Base-by-base conservation (phyloP, 2,797 vertebrate species). In the Astyanax mexicanus region DNA sequence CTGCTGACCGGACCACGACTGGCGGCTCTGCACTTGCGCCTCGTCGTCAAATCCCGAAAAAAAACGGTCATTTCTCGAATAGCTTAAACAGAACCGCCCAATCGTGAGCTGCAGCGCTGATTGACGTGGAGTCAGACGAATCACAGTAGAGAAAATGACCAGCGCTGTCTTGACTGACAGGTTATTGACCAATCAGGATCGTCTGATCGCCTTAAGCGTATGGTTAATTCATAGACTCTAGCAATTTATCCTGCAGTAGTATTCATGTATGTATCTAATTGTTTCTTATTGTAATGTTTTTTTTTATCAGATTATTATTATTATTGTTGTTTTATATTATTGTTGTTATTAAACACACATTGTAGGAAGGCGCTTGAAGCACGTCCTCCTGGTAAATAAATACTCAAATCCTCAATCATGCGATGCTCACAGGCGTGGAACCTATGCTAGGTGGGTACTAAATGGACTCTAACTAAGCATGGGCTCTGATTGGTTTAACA, bases 41-140 rank as follows among this genome's bases (percentile, higher is more conserved):
- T 90, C 88, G 91, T 90, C 88, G 91, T 91, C 90, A 93, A 89
- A 90, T 87, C 89, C 93, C 82, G 84, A 89, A 90, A 93, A 91
- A 88, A 93, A 32, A 32, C 92, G 90, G 89, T 91, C 91, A 90
- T 91, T 86, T 81, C 19, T 12, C 37, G 84, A 77, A 83, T 89
- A 87, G 86, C 86, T 88, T 86, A 79, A 27, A 60, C 81, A 69
- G 84, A 84, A 10, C 86, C 89, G 81, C 89, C 93, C 85, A 86
- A 10, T 9, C 47, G 10, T 1, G 27, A 67, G 15, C 68, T 38
- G 29, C 40, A 25, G 19, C 21, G 6, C 15, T 87, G 89, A 92
- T 85, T 79, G 81, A 78, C 0, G n/a, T 4, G 5, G 4, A 0
- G 6, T 9, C 32, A 38, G 55, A 17, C 90, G 92, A 93, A 92